Base-by-base conservation (phyloP, 2,888 invertebrate species). In the Diadegma fenestrale region DNA sequence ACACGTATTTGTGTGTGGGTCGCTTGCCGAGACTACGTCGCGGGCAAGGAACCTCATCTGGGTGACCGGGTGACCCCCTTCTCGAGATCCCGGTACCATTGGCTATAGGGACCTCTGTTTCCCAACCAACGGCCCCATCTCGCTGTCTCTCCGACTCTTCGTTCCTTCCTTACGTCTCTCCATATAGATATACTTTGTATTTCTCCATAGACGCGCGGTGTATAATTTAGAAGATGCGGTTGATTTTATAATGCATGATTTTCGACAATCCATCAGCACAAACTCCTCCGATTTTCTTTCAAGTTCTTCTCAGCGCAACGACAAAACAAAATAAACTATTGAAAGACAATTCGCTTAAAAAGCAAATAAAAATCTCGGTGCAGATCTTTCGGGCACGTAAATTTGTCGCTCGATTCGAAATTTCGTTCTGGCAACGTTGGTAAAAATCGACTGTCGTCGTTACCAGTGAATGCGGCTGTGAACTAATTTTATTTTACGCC, bases 31-130 rank as follows among this genome's bases (percentile, higher is more conserved):
- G 87, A 82, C 84, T 66, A 88, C 90, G 48, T n/a, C 71, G 80
- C 80, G 91, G 92, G 90, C 92, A 93, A 93, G 89, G 92, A 93
- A 93, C 93, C 91, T 89, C 91, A 93, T 92, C 91, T 93, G 91
- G 93, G 93, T 93, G 90, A 93, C 93, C 93, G 90, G 93, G 93
- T 93, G 91, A 93, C 93, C 93, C 89, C 90, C 90, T 92, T 93
- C 85, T 48, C 77, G 77, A 81, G 88, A 87, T 87, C 89, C 90
- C 90, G 90, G 90, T 91, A 89, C 87, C 88, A 88, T 78, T 48
- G 72, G 86, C 54, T 61, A 69, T 61, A 68, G 85, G 86, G 87
- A 87, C 89, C 85, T 88, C 69, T 80, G 86, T 82, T 80, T 87
- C 86, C 87, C 30, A 69, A 69, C 80, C 54, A 61, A 80, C 48